phyloP scores from a whole-genome alignment of 2,888 invertebrate species.

The Parnassius glacialis region DNA sequence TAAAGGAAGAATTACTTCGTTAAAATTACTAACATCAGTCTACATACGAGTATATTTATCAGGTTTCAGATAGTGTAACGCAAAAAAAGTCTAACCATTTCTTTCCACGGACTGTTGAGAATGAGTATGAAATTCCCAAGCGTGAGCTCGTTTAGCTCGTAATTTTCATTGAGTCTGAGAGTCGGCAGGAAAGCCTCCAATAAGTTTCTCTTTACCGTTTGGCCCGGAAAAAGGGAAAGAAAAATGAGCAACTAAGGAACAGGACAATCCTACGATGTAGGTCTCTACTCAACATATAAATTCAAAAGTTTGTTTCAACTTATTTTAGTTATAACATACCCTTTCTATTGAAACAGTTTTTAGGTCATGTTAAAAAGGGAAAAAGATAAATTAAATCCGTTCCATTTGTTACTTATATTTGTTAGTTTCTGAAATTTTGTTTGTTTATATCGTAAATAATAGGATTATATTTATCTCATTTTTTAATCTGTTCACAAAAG shows the following conservation, averaged over 20 bases:
- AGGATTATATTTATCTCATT: too few relatives aligned
- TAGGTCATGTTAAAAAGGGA: too few relatives aligned
- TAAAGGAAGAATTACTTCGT: too few relatives aligned
- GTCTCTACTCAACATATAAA: constrained; percentile 17
- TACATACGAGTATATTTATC: constrained; percentile 43
- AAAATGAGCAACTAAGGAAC: constrained; percentile 72
- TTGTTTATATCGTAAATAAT: too few relatives aligned
- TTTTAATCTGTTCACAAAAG: too few relatives aligned
- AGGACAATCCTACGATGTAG: constrained; percentile 52
- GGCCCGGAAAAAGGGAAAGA: constrained; percentile 66
- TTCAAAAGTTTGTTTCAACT: constrained; percentile 13
- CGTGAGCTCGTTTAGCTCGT: constrained; percentile 78
- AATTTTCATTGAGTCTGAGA: constrained; percentile 80
- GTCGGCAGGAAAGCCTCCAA: constrained; percentile 76
- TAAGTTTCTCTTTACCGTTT: constrained; percentile 80
- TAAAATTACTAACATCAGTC: too few relatives aligned
- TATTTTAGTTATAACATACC: neutral
- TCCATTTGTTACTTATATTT: too few relatives aligned
- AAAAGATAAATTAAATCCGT: too few relatives aligned
- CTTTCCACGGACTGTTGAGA: constrained; percentile 56
- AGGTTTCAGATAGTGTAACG: constrained; percentile 43
- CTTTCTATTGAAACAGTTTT: neutral
- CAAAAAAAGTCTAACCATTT: constrained; percentile 50
- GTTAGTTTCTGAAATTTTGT: too few relatives aligned
- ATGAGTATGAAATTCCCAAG: constrained; percentile 71